Evolutionary conservation across 2,113 vertebrate species (phyloP), one percentile per base, ranked within the genome.

Genomic region (Coryphaenoides rupestris): DNA sequence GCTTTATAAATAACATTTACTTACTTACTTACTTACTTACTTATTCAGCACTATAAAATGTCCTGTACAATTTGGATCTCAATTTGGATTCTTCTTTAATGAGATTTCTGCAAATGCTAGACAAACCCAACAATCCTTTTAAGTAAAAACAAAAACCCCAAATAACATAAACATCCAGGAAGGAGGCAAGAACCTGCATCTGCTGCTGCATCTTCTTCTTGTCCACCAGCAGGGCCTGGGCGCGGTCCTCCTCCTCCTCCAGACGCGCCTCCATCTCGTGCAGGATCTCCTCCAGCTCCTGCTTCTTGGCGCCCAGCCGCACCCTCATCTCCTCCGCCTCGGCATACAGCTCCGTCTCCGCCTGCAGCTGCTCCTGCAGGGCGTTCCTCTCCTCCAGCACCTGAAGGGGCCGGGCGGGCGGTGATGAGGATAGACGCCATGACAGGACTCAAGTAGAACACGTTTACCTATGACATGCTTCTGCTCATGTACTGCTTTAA

Each of bases 161-260:
- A n/a, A n/a, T n/a, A n/a, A n/a, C n/a, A n/a, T n/a, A n/a, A n/a
- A n/a, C n/a, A n/a, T n/a, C n/a, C n/a, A n/a, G n/a, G 13, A 22
- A 22, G 54, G 14, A 55, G 5, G 12, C 50, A 62, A 12, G 50
- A 59, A 98, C 95, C 93, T 97, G 91, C 91, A 98, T 95, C 84
- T 98, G 95, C 74, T 96, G 94, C 53, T 96, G 93, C 94, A 96
- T 94, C 76, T 96, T 95, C 82, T 96, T 98, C 88, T 94, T 95
- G 3, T 98, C 96, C 3, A 88, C 88, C 66, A 94, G 90, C 65
- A 98, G 62, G 16, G 88, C 86, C 78, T 96, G 93, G 74, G 92
- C 80, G 1, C 92, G 90, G 45, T 98, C 95, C 22, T 98, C 96
- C 66, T 98, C 96, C 69, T 98, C 96, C 73, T 98, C 96, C 49